phyloP scores from a whole-genome alignment of 2,888 invertebrate species.

The Alitta virens region DNA sequence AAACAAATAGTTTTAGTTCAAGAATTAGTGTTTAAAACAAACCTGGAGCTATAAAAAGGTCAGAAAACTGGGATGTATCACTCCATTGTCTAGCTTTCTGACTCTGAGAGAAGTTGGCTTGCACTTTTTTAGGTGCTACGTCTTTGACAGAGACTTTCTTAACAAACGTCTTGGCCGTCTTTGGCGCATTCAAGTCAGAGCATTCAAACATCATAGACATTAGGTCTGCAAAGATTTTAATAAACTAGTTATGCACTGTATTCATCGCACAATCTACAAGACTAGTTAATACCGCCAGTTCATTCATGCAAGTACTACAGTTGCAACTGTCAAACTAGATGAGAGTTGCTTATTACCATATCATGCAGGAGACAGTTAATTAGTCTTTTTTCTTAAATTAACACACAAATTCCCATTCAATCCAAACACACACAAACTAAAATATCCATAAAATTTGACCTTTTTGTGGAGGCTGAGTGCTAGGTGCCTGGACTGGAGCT shows the following conservation, averaged over 20 bases:
- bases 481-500: constrained; percentile 7
- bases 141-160: constrained; percentile 42
- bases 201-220: constrained; percentile 53
- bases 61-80: constrained; percentile 19
- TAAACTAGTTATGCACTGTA: not conserved
- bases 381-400: too few species aligned
- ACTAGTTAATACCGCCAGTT: too few species aligned
- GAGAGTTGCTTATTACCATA: too few species aligned
- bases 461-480: not conserved
- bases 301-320: too few species aligned
- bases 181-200: constrained; percentile 47
- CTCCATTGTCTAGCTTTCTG: constrained; percentile 24
- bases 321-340: too few species aligned
- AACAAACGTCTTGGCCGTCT: constrained; percentile 46
- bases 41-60: constrained; percentile 26
- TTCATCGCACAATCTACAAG: too few species aligned
- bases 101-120: constrained; percentile 22
- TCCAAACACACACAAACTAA: too few species aligned
- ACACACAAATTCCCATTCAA: too few species aligned
- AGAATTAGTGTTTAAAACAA: not conserved
- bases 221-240: constrained; percentile 30
- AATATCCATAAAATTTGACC: too few species aligned
- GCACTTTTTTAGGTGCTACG: constrained; percentile 21
- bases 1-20: too few species aligned
- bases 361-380: too few species aligned